Evolutionary conservation across 2,888 invertebrate species (phyloP), one percentile per base, ranked within the genome.

Genomic region (Cheilosia vernalis): DNA sequence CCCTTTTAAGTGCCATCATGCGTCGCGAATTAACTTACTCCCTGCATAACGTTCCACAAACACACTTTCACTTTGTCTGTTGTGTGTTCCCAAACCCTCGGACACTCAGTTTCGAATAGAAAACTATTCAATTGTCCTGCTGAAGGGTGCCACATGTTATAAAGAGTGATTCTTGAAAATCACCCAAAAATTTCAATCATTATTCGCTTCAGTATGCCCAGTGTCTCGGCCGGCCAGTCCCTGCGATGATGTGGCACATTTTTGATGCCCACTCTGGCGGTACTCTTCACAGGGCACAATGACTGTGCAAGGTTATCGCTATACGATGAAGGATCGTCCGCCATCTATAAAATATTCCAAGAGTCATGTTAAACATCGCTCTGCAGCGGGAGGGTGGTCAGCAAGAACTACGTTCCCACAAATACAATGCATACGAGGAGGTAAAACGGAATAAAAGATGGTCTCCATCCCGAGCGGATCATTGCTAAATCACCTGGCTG

Each of bases 401-500:
- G 13, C 7, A 64, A 49, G 27, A 51, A 56, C 21, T 27, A 69
- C 24, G 17, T 79, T 76, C 47, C 70, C 67, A 74, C 60, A 69
- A 56, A 42, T 33, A 21, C n/a, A 2, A 24, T 27, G 4, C 15
- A 19, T 15, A n/a, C 13, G 9, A 47, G 19, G 9, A 47, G 19
- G 37, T 2, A 37, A 21, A 60, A 15, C 19, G 30, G n/a, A 55
- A 55, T 19, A 53, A 60, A 30, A 44, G 19, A 49, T 10, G 33
- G 27, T 55, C 17, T 42, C 24, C 70, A 51, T 33, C 53, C 64
- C 47, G 58, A 42, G 61, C 49, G 61, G 85, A 81, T 85, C 85
- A 85, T 77, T 77, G 81, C 85, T 85, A 85, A 85, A 85, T 85
- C 85, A 85, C 85, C 85, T 85, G 85, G 85, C 72, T 85, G 85